Conservation (phyloP, 2,113 vertebrate species). For the Verasper variegatus region DNA sequence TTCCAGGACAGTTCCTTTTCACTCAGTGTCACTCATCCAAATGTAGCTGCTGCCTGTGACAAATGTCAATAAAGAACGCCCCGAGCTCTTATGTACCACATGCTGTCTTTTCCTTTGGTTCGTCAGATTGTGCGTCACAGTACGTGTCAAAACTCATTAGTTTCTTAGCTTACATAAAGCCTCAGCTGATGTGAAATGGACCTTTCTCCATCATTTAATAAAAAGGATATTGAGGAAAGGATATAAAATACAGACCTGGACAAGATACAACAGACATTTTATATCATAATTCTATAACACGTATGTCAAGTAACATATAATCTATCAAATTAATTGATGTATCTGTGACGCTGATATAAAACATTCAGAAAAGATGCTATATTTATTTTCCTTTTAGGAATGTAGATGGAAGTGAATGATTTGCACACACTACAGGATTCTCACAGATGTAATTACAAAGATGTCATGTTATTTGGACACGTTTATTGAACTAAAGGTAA, state of each 20-base stretch:
- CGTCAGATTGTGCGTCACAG: constrained; percentile 68
- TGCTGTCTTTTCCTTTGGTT: constrained; percentile 34
- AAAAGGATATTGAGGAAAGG: too few relatives aligned
- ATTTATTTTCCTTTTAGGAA: too few relatives aligned
- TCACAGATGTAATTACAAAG: too few relatives aligned
- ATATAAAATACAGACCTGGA: neutral
- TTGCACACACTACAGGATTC: too few relatives aligned
- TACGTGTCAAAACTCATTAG: constrained; percentile 51
- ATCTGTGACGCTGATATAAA: too few relatives aligned
- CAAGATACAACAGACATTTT: neutral
- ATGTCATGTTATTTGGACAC: too few relatives aligned
- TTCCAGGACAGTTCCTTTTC: constrained; percentile 33
- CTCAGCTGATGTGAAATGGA: neutral
- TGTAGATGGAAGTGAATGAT: too few relatives aligned
- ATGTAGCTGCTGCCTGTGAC: constrained; percentile 44
- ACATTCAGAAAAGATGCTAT: too few relatives aligned
- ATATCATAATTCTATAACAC: too few relatives aligned
- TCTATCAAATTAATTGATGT: too few relatives aligned
- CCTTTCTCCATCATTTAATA: neutral
- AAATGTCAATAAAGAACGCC: constrained; percentile 45
- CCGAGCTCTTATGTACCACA: constrained; percentile 49
- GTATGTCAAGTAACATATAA: too few relatives aligned
- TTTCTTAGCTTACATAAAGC: neutral
- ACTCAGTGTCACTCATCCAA: constrained; percentile 36
- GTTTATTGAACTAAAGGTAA: too few relatives aligned